Evolutionary conservation across 2,113 vertebrate species (phyloP).

Genomic region (Urocynchramus pylzowi): DNA sequence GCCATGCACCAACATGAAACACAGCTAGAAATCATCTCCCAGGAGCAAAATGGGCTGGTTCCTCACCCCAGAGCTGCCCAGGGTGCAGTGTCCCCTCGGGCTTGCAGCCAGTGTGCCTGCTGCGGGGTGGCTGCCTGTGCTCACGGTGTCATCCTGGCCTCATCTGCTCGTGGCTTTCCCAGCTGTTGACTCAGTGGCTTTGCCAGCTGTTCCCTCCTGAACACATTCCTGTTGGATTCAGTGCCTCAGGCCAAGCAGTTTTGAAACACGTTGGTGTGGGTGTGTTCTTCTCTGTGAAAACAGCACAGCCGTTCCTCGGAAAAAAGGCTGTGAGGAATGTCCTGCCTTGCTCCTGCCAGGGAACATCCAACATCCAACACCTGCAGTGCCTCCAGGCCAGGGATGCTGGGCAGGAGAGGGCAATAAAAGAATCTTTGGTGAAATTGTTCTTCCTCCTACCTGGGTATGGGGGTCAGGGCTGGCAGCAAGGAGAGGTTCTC

Average conservation of each 20-base stretch:
- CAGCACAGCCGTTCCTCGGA: accelerated
- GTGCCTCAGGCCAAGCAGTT: accelerated
- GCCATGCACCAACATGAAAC: neutral
- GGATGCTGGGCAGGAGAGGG: neutral
- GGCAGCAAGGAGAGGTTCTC: neutral
- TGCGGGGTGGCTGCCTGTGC: accelerated
- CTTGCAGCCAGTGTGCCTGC: accelerated
- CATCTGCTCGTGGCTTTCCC: neutral
- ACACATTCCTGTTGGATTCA: neutral
- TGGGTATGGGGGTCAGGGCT: neutral
- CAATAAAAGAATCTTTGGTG: neutral
- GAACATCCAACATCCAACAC: neutral
- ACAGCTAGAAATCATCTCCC: neutral
- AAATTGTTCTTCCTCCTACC: neutral
- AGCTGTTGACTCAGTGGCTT: neutral
- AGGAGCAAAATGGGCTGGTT: neutral
- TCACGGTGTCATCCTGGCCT: accelerated
- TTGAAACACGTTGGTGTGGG: accelerated
- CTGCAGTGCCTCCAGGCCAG: neutral
- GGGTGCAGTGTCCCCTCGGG: accelerated
- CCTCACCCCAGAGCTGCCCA: neutral
- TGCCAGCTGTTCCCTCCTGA: neutral
- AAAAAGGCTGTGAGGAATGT: neutral
- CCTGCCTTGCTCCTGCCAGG: neutral
- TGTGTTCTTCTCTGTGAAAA: neutral